Conservation (phyloP, 2,797 vertebrate species). For the Tokudaia tokunoshimensis region DNA sequence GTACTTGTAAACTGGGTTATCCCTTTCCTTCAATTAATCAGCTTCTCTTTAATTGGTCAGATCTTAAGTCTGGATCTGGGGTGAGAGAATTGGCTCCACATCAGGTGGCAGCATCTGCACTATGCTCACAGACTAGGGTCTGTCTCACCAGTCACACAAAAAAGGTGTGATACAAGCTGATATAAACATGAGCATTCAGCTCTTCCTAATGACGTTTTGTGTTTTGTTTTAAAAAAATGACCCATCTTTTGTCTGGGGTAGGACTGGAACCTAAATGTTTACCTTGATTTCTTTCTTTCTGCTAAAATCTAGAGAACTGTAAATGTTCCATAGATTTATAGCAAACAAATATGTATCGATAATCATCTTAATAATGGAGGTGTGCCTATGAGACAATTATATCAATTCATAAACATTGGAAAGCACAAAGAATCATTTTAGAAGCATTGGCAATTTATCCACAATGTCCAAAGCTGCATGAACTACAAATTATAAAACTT, state of each 20-base stretch:
- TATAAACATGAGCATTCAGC: not conserved
- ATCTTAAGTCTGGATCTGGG: not conserved
- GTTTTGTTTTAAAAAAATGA: not conserved
- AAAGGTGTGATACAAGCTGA: not conserved
- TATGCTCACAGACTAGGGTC: not conserved
- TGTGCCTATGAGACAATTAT: not conserved
- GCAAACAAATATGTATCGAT: not conserved
- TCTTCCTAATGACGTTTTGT: not conserved
- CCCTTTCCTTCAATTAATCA: not conserved
- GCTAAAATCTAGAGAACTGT: not conserved
- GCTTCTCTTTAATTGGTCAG: not conserved
- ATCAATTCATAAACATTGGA: not conserved
- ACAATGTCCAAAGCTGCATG: not conserved
- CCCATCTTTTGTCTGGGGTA: not conserved
- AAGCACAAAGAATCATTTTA: not conserved
- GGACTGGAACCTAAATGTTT: not conserved
- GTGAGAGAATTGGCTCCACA: not conserved
- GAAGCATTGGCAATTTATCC: not conserved
- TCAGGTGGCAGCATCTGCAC: not conserved
- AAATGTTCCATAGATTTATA: not conserved
- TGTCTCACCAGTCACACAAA: not conserved
- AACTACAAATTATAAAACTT: constrained; percentile 23
- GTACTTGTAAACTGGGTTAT: not conserved
- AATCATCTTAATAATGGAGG: not conserved
- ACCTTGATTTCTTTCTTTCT: not conserved